Percentiles rank a stretch among this genome's conserved stretches.
These are phyloP conservation scores for Corythoichthys intestinalis DNA, from an alignment of 2,113 vertebrate species.

Conservation along the genomic window DNA sequence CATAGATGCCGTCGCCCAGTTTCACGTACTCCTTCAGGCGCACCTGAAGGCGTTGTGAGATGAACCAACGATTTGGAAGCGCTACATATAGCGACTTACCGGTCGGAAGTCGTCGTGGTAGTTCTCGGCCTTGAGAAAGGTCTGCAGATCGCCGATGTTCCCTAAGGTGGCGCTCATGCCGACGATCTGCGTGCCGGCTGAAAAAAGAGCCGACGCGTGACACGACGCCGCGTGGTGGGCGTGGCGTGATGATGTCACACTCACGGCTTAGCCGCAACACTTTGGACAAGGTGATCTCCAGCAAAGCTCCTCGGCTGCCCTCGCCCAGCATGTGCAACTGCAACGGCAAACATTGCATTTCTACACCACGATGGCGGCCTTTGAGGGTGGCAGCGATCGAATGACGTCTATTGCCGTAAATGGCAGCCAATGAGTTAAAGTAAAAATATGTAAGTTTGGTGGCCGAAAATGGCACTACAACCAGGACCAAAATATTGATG, in stretches of 20 bases:
- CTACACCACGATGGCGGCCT: too few species aligned
- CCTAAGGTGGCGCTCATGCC: conserved; percentile 96
- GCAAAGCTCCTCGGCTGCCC: conserved; percentile 82
- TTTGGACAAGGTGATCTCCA: conserved; percentile 92
- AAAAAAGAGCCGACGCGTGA: background rate
- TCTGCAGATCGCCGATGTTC: conserved; percentile 88
- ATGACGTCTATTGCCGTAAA: too few species aligned
- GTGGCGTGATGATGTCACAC: conserved; percentile 42
- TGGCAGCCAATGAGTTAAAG: too few species aligned
- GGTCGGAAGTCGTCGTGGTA: conserved; percentile 87
- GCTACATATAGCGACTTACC: conserved; percentile 65
- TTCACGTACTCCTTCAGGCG: conserved; percentile 91
- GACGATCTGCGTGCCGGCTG: conserved; percentile 86
- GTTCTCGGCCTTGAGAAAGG: conserved; percentile 86
- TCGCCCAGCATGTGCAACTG: conserved; percentile 96
- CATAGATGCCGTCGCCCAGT: conserved; percentile 81
- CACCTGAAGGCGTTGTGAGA: conserved; percentile 69
- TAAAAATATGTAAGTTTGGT: too few species aligned
- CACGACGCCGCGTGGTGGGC: background rate
- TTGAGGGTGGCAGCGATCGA: too few species aligned
- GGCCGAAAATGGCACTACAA: too few species aligned
- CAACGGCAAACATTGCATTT: background rate
- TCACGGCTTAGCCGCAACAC: conserved; percentile 82
- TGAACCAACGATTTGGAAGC: background rate
- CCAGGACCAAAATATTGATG: too few species aligned